Base-by-base conservation (phyloP, 2,113 vertebrate genomes). In the Chionomys nivalis region DNA sequence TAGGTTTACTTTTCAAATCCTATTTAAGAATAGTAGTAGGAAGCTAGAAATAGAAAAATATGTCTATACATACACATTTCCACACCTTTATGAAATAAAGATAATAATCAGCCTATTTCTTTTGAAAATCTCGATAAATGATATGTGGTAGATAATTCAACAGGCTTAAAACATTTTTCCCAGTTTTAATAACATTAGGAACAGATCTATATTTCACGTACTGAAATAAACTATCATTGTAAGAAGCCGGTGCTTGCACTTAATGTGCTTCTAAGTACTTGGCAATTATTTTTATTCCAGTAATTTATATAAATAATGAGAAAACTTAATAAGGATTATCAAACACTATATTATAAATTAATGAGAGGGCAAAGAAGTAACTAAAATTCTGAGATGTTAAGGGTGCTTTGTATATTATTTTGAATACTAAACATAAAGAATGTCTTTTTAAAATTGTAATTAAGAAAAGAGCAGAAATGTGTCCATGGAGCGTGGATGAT, bases 261-360 rank as follows among this genome's bases (percentile, higher is more conserved):
- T 95, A 94, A 95, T 96, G 91, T 91, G 44, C 78, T 94, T 89
- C 81, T 96, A 95, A 98, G 91, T 89, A 72, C 66, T 97, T 95
- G 42, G 26, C 36, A 95, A 92, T 96, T 90, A 97, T 92, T 96
- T 97, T 96, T 95, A 95, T 92, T 96, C 94, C 92, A 6, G 55
- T 88, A 97, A 95, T 96, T 95, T 96, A 93, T 92, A 93, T 94
- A 96, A 96, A 89, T 97, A 95, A 97, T 95, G 33, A 19, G 28
- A 72, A 81, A 82, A 77, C 16, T 95, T 96, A 94, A 72, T 85
- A 94, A 86, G 77, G 68, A 96, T 85, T 96, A 90, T 90, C 75
- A 96, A 94, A 96, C 91, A 83, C 33, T 78, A 1, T 76, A 87
- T 90, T 94, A 92, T 61, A 95, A 94, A 92, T 96, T 96, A 93